These are phyloP conservation scores for Ypsolopha sequella DNA, from an alignment of 2,888 invertebrate genomes.

Conservation along the genomic window DNA sequence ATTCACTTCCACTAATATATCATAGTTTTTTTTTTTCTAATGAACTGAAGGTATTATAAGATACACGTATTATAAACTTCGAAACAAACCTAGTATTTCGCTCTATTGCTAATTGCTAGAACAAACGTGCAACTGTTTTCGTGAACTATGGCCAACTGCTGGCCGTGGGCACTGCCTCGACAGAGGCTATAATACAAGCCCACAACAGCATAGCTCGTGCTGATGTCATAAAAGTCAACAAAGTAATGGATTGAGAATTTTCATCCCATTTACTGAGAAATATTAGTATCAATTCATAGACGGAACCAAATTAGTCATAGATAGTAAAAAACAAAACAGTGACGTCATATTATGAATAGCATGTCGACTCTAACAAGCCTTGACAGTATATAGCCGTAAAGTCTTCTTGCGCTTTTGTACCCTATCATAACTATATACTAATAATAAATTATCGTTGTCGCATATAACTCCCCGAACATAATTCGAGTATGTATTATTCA, in stretches of 20 bases:
- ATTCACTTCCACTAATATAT: too few species aligned
- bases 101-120: conserved; percentile 35
- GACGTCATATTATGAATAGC: too few species aligned
- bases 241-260: conserved; percentile 27
- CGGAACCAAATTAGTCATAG: conserved; percentile 28
- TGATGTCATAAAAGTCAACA: conserved; percentile 57
- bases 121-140: conserved; percentile 46
- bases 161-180: conserved; percentile 22
- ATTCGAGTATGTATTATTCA: too few species aligned
- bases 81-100: conserved; percentile 12
- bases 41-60: too few species aligned
- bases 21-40: too few species aligned
- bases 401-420: too few species aligned
- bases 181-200: conserved; percentile 27
- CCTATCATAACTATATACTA: too few species aligned
- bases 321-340: neutral
- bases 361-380: too few species aligned
- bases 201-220: conserved; percentile 21
- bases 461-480: too few species aligned
- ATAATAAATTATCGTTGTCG: too few species aligned
- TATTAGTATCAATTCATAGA: conserved; percentile 13
- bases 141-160: conserved; percentile 43
- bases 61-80: too few species aligned
- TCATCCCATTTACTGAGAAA: conserved; percentile 30
- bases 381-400: too few species aligned